Evolutionary conservation across 2,888 invertebrate genomes (phyloP).

Genomic region (Heteromyza rotundicornis): DNA sequence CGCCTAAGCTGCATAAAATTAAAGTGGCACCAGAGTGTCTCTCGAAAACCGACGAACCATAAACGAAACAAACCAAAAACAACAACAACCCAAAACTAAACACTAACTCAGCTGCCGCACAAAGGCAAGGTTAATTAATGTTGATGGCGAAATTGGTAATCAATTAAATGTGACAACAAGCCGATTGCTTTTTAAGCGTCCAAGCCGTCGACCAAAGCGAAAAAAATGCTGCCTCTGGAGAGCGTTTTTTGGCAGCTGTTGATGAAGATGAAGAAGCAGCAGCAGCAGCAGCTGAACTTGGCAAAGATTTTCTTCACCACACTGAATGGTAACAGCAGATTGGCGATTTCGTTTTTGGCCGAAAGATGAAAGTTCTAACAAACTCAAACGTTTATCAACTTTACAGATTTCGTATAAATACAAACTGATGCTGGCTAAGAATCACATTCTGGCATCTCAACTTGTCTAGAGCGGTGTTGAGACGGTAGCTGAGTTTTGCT

Average conservation of each 20-base stretch:
- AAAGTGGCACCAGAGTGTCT: constrained; percentile 30
- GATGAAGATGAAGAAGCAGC: too few relatives aligned
- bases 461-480: constrained; percentile 17
- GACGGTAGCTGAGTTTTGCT: not conserved
- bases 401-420: constrained; percentile 22
- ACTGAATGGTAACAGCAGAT: too few relatives aligned
- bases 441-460: constrained; percentile 20
- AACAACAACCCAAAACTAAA: not conserved
- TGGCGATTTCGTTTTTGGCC: constrained; percentile 1
- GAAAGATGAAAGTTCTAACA: not conserved
- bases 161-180: constrained; percentile 17
- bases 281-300: too few relatives aligned
- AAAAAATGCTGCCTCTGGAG: not conserved
- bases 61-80: not conserved
- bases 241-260: too few relatives aligned
- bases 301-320: too few relatives aligned
- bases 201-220: not conserved
- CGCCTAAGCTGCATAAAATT: constrained; percentile 7
- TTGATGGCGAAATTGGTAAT: constrained; percentile 21
- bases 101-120: constrained; percentile 1
- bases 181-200: not conserved
- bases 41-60: constrained; percentile 12
- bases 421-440: constrained; percentile 9
- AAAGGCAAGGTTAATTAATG: constrained; percentile 22
- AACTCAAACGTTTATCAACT: not conserved